phyloP scores from a whole-genome alignment of 2,888 invertebrate genomes.

The Bembecia ichneumoniformis region DNA sequence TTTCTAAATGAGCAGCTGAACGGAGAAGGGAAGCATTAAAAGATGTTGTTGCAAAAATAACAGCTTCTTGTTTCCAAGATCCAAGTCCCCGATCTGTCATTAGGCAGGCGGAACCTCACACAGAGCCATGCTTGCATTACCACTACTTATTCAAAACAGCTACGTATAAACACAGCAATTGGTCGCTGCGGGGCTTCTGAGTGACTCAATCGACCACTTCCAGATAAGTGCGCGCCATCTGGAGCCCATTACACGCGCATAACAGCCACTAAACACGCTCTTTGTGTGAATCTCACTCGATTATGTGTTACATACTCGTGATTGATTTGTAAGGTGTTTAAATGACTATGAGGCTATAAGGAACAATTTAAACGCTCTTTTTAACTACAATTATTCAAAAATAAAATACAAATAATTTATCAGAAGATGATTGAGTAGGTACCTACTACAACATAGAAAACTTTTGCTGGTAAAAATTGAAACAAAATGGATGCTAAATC shows the following conservation, averaged over 20 bases:
- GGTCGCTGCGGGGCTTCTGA: neutral
- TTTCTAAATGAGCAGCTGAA: too few relatives aligned
- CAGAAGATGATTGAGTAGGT: too few relatives aligned
- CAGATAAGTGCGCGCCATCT: constrained; percentile 5
- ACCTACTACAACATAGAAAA: too few relatives aligned
- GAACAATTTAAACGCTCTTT: neutral
- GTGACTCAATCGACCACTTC: constrained; percentile 8
- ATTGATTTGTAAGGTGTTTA: constrained; percentile 5
- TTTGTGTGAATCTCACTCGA: constrained; percentile 9
- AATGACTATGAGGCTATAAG: neutral
- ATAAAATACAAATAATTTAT: too few relatives aligned
- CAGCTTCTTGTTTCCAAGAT: neutral
- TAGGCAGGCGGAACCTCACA: neutral
- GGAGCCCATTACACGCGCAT: constrained; percentile 14
- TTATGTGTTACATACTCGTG: constrained; percentile 11
- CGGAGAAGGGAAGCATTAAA: too few relatives aligned
- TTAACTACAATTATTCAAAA: too few relatives aligned
- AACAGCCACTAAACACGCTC: constrained; percentile 10
- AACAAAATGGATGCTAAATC: too few relatives aligned
- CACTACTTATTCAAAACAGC: neutral
- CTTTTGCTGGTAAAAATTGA: too few relatives aligned
- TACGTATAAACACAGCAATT: neutral
- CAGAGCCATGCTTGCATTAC: neutral
- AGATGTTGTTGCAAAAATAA: too few relatives aligned
- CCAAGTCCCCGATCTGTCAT: neutral